phyloP scores from a whole-genome alignment of 2,888 invertebrate species.

The Aphodius granarius region DNA sequence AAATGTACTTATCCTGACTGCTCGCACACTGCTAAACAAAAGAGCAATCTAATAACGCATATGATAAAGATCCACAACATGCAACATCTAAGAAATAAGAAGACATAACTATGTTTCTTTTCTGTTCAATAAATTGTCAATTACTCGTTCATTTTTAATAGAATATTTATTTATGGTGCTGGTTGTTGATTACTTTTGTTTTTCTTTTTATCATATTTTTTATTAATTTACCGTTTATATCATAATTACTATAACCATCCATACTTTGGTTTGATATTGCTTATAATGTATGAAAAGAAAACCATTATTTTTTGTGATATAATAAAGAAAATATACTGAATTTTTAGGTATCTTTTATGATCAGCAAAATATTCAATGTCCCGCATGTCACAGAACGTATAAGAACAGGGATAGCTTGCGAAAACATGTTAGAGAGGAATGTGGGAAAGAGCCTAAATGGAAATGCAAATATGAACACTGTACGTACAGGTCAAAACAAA shows the following conservation, averaged over 20 bases:
- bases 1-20: slow-evolving; percentile 36
- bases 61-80: background rate
- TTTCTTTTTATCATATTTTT: too few species aligned
- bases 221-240: too few species aligned
- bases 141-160: background rate
- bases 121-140: background rate
- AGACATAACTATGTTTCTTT: background rate
- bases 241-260: too few species aligned
- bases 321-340: background rate
- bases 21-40: slow-evolving; percentile 18
- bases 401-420: background rate
- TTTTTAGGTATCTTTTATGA: background rate
- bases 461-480: background rate
- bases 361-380: background rate
- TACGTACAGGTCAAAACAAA: background rate
- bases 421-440: background rate
- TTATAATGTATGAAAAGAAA: background rate
- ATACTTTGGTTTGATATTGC: too few species aligned
- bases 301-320: background rate
- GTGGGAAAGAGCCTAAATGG: background rate
- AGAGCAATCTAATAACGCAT: slow-evolving; percentile 26
- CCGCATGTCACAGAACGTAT: background rate
- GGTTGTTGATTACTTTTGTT: too few species aligned
- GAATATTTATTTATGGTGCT: background rate
- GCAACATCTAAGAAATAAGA: background rate